These are phyloP conservation scores for Spatula versicolor DNA, from an alignment of 2,797 vertebrate species.

Conservation along the genomic window DNA sequence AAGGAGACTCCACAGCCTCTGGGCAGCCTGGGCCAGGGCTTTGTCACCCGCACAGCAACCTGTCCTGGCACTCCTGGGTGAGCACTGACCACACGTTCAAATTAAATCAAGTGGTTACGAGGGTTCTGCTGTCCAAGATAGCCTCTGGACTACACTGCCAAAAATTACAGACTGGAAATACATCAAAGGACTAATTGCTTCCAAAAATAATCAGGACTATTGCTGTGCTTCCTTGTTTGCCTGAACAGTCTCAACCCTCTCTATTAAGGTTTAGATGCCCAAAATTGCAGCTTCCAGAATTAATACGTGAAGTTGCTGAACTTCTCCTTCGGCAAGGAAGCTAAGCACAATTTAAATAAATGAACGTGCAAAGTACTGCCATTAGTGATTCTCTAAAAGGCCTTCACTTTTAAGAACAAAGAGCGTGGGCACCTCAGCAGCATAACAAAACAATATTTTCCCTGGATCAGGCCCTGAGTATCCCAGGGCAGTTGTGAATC, in stretches of 20 bases:
- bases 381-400: conserved; percentile 6
- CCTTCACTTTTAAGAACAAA: conserved; percentile 50
- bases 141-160: background rate
- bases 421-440: conserved; percentile 23
- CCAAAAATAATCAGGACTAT: conserved; percentile 1
- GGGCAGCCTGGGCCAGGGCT: background rate
- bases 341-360: conserved; percentile 12
- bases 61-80: background rate
- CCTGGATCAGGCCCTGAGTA: background rate
- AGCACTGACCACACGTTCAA: conserved; percentile 6
- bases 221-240: accelerated
- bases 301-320: background rate
- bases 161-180: background rate
- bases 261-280: background rate
- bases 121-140: background rate
- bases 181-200: conserved; percentile 46
- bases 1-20: background rate
- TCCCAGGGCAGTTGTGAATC: background rate
- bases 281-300: conserved; percentile 41
- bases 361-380: background rate
- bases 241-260: background rate
- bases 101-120: conserved; percentile 8
- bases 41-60: background rate
- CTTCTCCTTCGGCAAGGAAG: background rate
- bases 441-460: background rate